Percentiles rank a stretch among this genome's conserved stretches.
Evolutionary conservation across 2,113 vertebrate genomes (phyloP).

Genomic region (Corydoras sp.): DNA sequence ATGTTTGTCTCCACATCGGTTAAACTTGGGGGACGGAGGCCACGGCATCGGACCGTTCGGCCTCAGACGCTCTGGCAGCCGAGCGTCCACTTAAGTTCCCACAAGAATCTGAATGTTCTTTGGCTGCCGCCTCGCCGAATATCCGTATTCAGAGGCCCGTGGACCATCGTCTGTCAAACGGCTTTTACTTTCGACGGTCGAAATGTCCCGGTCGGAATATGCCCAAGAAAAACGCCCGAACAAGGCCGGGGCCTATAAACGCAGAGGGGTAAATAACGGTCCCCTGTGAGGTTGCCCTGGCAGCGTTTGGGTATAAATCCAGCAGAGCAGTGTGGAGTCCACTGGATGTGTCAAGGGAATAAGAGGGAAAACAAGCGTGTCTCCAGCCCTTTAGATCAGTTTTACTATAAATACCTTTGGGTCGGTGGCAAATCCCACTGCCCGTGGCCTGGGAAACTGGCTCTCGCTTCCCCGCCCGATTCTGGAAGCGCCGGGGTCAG

Average conservation of each 20-base stretch:
- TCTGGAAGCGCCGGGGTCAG: constrained; percentile 59
- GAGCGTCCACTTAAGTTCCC: background rate
- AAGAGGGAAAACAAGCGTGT: constrained; percentile 95
- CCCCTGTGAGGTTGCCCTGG: background rate
- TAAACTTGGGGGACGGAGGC: constrained; percentile 58
- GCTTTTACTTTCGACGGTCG: background rate
- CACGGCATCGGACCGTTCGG: constrained; percentile 56
- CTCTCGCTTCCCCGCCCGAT: constrained; percentile 55
- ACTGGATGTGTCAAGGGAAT: constrained; percentile 77
- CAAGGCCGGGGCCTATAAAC: too few species aligned
- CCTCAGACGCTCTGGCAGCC: too few species aligned
- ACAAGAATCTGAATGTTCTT: background rate
- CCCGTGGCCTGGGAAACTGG: constrained; percentile 92
- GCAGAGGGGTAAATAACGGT: background rate
- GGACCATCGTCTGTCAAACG: background rate
- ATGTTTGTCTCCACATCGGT: constrained; percentile 59
- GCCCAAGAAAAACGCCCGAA: too few species aligned
- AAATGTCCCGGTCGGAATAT: too few species aligned
- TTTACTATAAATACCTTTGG: constrained; percentile 89
- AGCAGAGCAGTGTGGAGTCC: constrained; percentile 71
- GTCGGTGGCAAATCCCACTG: constrained; percentile 79
- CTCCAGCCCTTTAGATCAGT: constrained; percentile 69
- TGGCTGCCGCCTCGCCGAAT: background rate
- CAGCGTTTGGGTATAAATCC: constrained; percentile 72
- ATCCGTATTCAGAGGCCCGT: background rate